A percentile compares a stretch with the other conserved stretches of the same genome.
These are phyloP conservation scores for Lophius piscatorius DNA, from an alignment of 2,113 vertebrate genomes.

Conservation along the genomic window DNA sequence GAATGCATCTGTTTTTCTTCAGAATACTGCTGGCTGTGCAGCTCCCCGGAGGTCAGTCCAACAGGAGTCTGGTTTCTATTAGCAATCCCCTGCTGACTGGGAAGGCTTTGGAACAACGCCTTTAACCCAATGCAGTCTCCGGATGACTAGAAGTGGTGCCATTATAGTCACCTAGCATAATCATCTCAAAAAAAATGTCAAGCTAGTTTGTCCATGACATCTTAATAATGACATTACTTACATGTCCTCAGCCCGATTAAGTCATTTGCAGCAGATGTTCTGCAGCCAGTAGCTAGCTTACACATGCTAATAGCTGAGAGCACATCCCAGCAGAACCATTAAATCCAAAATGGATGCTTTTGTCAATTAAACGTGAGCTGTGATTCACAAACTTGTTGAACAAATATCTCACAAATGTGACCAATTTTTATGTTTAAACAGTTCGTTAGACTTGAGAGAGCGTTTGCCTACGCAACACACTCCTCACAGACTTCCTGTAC, in stretches of 20 bases:
- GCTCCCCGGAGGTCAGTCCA: slow-evolving; percentile 69
- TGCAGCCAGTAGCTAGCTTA: slow-evolving; percentile 4
- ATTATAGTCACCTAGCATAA: slow-evolving; percentile 39
- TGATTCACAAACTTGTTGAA: no score
- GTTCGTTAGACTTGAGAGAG: no score
- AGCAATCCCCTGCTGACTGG: slow-evolving; percentile 69
- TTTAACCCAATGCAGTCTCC: slow-evolving; percentile 56
- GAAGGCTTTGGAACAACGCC: slow-evolving; percentile 36
- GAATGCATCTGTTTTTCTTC: slow-evolving; percentile 69
- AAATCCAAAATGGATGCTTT: background rate
- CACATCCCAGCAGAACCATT: slow-evolving; percentile 15
- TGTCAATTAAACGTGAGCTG: slow-evolving; percentile 16
- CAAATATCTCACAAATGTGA: slow-evolving; percentile 11
- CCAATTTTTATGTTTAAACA: background rate
- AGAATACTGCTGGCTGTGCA: slow-evolving; percentile 72
- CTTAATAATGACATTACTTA: slow-evolving; percentile 19
- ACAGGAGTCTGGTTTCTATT: slow-evolving; percentile 74
- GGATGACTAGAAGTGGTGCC: slow-evolving; percentile 30
- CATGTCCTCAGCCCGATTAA: slow-evolving; percentile 10
- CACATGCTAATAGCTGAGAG: slow-evolving; percentile 24
- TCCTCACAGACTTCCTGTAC: no score
- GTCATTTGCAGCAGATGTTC: slow-evolving; percentile 35
- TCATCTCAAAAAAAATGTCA: slow-evolving; percentile 40
- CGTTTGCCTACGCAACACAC: no score
- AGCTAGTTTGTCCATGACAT: slow-evolving; percentile 1